These are phyloP conservation scores for Salticus scenicus DNA, from an alignment of 2,888 invertebrate species.

Conservation along the genomic window DNA sequence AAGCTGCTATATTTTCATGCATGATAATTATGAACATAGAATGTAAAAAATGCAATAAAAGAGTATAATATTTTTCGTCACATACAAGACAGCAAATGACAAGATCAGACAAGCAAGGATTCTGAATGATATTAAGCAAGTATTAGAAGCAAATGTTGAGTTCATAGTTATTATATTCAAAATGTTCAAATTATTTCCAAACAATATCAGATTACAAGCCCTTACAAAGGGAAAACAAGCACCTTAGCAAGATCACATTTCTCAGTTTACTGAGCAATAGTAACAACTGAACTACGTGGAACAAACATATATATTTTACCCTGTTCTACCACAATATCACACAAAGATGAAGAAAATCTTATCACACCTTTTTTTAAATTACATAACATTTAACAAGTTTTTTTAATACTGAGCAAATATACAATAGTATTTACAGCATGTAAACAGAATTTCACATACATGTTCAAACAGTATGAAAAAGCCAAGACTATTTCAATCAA, in stretches of 20 bases:
- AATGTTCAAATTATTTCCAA: conserved; percentile 53
- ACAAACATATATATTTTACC: conserved; percentile 63
- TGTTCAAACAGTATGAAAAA: too few species aligned
- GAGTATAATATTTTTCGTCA: conserved; percentile 57
- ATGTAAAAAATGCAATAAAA: conserved; percentile 66
- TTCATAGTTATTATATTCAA: conserved; percentile 56
- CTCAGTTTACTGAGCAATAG: conserved; percentile 56
- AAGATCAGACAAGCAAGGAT: conserved; percentile 59
- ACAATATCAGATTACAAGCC: conserved; percentile 57
- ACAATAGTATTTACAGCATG: not conserved
- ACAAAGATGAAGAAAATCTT: not conserved
- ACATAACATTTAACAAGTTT: not conserved
- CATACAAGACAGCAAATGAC: conserved; percentile 63
- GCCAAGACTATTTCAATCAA: too few species aligned
- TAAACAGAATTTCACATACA: too few species aligned
- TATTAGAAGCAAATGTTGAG: conserved; percentile 55
- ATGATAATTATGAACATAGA: conserved; percentile 68
- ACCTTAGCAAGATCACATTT: conserved; percentile 65
- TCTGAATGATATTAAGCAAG: conserved; percentile 65
- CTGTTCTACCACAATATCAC: conserved; percentile 48
- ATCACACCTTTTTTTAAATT: not conserved
- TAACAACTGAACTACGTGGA: conserved; percentile 55
- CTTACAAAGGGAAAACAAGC: conserved; percentile 66
- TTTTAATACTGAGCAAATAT: not conserved
- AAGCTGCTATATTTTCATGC: conserved; percentile 68